Conservation (phyloP, 2,888 invertebrate genomes). For the Ophonus ardosiacus region DNA sequence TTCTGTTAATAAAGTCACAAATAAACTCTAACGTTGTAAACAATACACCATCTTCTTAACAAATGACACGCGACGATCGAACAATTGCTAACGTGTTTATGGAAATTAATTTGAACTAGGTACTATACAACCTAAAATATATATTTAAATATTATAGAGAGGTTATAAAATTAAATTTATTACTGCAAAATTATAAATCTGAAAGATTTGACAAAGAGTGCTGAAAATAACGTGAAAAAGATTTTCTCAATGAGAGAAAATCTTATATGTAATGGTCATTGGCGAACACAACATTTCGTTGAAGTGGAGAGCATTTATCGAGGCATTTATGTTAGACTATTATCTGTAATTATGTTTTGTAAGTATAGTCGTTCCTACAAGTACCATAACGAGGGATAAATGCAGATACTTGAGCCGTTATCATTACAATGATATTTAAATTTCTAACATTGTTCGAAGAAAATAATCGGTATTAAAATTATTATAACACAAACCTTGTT, state of each 20-base stretch:
- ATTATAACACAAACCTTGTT: too few relatives aligned
- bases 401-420: neutral
- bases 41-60: too few relatives aligned
- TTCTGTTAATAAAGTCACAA: too few relatives aligned
- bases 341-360: neutral
- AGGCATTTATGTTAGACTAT: neutral
- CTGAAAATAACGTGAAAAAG: neutral
- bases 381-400: neutral
- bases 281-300: neutral
- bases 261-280: neutral
- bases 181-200: too few relatives aligned
- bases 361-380: neutral
- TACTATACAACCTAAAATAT: too few relatives aligned
- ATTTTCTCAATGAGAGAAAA: neutral
- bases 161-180: too few relatives aligned
- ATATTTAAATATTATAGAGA: too few relatives aligned
- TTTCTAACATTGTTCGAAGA: neutral
- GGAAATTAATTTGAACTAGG: too few relatives aligned
- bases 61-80: too few relatives aligned
- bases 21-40: too few relatives aligned
- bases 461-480: neutral
- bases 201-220: too few relatives aligned
- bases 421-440: neutral
- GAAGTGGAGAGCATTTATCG: neutral
- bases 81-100: too few relatives aligned